A percentile compares a stretch with the other conserved stretches of the same genome.
Evolutionary conservation across 2,888 invertebrate species (phyloP).

Genomic region (Blastobasis lacticolella): DNA sequence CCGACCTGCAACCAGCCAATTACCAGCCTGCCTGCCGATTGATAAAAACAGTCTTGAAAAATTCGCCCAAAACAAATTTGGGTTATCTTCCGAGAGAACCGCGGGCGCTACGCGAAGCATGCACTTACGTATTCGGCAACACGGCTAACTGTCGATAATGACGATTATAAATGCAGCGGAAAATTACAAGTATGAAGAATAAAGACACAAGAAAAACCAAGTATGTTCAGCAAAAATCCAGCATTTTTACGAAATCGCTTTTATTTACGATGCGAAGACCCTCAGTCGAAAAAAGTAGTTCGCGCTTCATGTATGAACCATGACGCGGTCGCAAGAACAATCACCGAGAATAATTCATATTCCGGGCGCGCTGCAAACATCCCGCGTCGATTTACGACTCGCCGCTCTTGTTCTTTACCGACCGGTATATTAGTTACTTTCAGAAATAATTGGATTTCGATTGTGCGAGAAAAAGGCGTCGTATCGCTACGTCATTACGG

Average conservation of each 20-base stretch:
- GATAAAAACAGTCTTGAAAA: conserved; percentile 68
- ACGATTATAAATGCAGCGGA: conserved; percentile 38
- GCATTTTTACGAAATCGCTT: conserved; percentile 48
- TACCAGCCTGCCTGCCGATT: conserved; percentile 57
- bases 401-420: conserved; percentile 53
- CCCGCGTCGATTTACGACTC: conserved; percentile 58
- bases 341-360: conserved; percentile 72
- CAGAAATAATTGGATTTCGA: conserved; percentile 72
- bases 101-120: conserved; percentile 35
- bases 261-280: conserved; percentile 49
- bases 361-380: conserved; percentile 69
- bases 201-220: conserved; percentile 33
- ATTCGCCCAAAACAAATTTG: conserved; percentile 61
- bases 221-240: conserved; percentile 34
- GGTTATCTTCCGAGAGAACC: conserved; percentile 51
- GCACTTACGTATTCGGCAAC: conserved; percentile 41
- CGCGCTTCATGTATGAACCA: conserved; percentile 74
- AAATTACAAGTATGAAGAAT: conserved; percentile 15
- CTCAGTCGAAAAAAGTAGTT: conserved; percentile 62
- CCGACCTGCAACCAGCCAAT: conserved; percentile 55
- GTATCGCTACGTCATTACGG: conserved; percentile 58
- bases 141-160: conserved; percentile 43
- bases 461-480: conserved; percentile 57
- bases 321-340: conserved; percentile 68
- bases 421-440: conserved; percentile 65